Percentiles rank a stretch among this genome's conserved stretches.
Conservation (phyloP, 2,113 vertebrate genomes). For the Dendrocopos noguchii region DNA sequence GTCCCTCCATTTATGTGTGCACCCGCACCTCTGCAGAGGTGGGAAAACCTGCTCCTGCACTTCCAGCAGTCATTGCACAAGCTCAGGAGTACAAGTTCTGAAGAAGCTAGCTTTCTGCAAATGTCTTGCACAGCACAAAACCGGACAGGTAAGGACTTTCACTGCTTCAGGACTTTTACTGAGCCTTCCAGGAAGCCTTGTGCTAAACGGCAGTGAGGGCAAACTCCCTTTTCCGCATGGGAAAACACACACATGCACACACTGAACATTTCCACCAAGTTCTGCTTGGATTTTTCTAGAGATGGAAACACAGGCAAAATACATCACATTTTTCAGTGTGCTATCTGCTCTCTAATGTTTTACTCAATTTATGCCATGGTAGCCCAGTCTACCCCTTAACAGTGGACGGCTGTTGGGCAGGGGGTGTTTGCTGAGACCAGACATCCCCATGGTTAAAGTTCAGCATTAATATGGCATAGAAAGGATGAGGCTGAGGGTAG, state of each 20-base stretch:
- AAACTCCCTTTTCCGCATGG: not conserved
- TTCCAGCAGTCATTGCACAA: not conserved
- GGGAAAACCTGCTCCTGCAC: not conserved
- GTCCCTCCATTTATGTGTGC: not conserved
- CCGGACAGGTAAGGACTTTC: not conserved
- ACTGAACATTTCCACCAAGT: not conserved
- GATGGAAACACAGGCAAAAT: not conserved
- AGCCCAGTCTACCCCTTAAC: not conserved
- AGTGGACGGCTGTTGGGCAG: not conserved
- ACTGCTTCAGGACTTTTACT: not conserved
- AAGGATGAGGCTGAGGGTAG: constrained; percentile 4
- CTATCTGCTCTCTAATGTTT: not conserved
- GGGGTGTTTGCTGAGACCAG: not conserved
- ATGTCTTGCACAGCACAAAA: not conserved
- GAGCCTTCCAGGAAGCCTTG: not conserved
- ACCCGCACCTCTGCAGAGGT: not conserved
- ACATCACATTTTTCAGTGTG: accelerated
- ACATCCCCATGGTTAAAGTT: constrained; percentile 8
- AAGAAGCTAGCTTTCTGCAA: not conserved
- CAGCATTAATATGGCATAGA: not conserved
- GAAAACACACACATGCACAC: accelerated
- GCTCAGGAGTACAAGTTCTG: not conserved
- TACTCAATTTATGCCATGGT: not conserved
- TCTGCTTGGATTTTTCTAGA: not conserved
- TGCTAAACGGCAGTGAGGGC: not conserved